Base-by-base conservation (phyloP, 2,888 invertebrate genomes). In the Oscheius sp. region DNA sequence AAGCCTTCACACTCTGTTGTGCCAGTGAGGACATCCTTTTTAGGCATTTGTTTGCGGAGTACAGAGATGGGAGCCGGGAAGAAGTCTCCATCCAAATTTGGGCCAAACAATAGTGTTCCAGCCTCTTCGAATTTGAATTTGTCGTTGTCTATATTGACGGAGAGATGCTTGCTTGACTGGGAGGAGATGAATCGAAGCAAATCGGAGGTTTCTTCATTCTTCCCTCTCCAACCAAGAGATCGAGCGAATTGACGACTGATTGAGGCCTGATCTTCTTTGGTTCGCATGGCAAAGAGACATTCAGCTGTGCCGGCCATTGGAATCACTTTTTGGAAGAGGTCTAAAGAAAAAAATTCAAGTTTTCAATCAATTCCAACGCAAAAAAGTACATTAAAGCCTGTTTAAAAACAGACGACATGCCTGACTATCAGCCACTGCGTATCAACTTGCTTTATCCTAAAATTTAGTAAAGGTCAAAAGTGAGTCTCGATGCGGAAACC, bases 271-370 rank as follows among this genome's bases (percentile, higher is more conserved):
- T 72, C 72, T 31, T 76, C 71, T 46, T 65, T 72, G 1, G 74
- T 70, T 55, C 75, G 53, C 39, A 72, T 39, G 3, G 75, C 75
- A 42, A 79, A 80, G 50, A 72, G 74, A 55, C 78, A 78, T 53
- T 74, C 74, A 3, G 63, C 76, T 29, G 66, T 69, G 1, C 82
- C 82, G 17, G 75, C 78, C 80, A 82, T 80, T 45, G 80, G 78
- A 45, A 80, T 78, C 10, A 79, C 75, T 8, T 78, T 61, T 25
- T 78, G 70, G 70, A 82, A 82, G 0, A 82, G 71, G 48, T 79
- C 74, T 75, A 58, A 29, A 74, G 65, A 8, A 15, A 23, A 4
- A 39, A 10, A n/a, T n/a, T n/a, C n/a, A n/a, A n/a, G n/a, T n/a
- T n/a, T n/a, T n/a, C n/a, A n/a, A n/a, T n/a, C n/a, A n/a, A n/a